Evolutionary conservation across 2,888 invertebrate genomes (phyloP).

Genomic region (Acleris cristana): DNA sequence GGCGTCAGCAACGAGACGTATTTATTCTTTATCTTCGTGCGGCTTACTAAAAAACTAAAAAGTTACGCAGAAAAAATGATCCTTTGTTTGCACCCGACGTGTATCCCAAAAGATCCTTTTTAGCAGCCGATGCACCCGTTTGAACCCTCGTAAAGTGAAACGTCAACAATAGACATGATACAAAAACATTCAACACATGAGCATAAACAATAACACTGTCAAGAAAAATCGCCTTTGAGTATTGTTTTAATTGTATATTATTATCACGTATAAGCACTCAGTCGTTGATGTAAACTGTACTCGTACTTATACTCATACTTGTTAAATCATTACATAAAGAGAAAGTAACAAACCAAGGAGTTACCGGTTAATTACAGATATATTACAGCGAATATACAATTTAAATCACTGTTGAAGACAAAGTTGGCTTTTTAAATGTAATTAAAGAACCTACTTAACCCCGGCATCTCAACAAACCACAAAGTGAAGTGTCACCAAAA

Average conservation of each 20-base stretch:
- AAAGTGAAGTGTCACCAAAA: conserved; percentile 13
- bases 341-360: conserved; percentile 70
- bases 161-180: conserved; percentile 2
- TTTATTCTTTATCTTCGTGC: conserved; percentile 18
- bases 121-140: conserved; percentile 14
- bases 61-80: not conserved
- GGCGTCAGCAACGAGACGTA: not conserved
- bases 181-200: not conserved
- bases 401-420: not conserved
- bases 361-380: conserved; percentile 50
- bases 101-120: conserved; percentile 13
- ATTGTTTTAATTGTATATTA: not conserved
- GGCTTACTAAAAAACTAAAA: conserved; percentile 13
- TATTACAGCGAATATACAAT: conserved; percentile 55
- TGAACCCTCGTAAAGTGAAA: conserved; percentile 15
- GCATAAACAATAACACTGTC: too few relatives aligned
- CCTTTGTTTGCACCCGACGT: conserved; percentile 20
- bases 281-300: not conserved
- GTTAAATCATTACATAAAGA: conserved; percentile 57
- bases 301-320: not conserved
- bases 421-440: too few relatives aligned
- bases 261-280: not conserved
- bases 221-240: not conserved
- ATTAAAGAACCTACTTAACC: too few relatives aligned
- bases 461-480: not conserved